Percentiles rank a stretch among this genome's conserved stretches.
phyloP scores from a whole-genome alignment of 2,888 invertebrate species.

The Escarpia spicata region DNA sequence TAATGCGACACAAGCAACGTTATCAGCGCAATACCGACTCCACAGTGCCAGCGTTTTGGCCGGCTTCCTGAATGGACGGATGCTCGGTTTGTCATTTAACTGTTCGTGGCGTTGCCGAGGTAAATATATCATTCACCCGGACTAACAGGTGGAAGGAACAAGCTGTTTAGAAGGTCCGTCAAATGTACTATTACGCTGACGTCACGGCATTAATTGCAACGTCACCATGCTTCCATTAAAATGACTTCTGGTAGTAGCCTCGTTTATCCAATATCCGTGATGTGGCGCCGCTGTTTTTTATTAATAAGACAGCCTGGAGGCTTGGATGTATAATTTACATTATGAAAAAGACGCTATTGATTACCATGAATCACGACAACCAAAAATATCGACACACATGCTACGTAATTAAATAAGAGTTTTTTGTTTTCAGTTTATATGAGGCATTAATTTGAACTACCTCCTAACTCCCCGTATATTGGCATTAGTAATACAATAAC shows the following conservation, averaged over 20 bases:
- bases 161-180: neutral
- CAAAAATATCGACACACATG: too few relatives aligned
- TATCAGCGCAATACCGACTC: neutral
- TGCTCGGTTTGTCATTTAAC: neutral
- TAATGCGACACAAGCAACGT: neutral
- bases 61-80: neutral
- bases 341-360: too few relatives aligned
- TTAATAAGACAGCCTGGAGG: too few relatives aligned
- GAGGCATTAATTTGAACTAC: too few relatives aligned
- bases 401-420: too few relatives aligned
- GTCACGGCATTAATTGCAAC: slow-evolving; percentile 16
- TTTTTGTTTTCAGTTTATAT: too few relatives aligned
- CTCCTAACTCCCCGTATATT: too few relatives aligned
- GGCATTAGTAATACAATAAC: too few relatives aligned
- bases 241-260: neutral
- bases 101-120: neutral
- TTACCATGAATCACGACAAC: too few relatives aligned
- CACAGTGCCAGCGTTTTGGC: neutral
- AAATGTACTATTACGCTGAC: slow-evolving; percentile 1
- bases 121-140: neutral
- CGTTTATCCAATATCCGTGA: too few relatives aligned
- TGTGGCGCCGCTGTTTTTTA: too few relatives aligned
- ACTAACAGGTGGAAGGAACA: neutral
- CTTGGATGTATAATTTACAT: too few relatives aligned
- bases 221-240: neutral